Conservation (phyloP, 2,113 vertebrate species). For the Ammodramus savannarum region DNA sequence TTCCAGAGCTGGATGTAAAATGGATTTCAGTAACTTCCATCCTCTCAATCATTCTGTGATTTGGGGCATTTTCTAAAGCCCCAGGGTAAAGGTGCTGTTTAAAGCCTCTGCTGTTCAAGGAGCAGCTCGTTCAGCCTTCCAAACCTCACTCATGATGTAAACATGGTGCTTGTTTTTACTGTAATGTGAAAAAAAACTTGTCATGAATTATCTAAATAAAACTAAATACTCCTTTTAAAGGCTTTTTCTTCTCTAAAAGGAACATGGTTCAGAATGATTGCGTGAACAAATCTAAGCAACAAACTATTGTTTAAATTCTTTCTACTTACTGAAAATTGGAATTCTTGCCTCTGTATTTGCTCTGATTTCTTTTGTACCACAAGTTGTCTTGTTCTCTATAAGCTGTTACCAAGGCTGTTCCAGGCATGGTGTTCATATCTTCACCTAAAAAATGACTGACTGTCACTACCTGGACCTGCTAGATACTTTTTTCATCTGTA, state of each 20-base stretch:
- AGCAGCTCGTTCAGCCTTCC: slow-evolving; percentile 12
- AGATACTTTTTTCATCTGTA: neutral
- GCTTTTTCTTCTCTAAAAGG: neutral
- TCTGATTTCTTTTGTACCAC: neutral
- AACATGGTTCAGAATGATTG: neutral
- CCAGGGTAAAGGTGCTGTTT: slow-evolving; percentile 10
- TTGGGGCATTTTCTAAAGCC: slow-evolving; percentile 42
- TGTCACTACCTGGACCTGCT: neutral
- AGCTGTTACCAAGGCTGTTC: neutral
- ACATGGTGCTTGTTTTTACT: slow-evolving; percentile 14
- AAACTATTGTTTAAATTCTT: neutral
- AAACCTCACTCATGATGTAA: slow-evolving; percentile 32
- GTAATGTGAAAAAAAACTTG: neutral
- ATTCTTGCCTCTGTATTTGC: neutral
- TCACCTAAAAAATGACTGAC: neutral
- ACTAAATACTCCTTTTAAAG: neutral
- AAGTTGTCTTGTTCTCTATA: neutral
- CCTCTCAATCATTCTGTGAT: slow-evolving; percentile 1
- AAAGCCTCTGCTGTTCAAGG: slow-evolving; percentile 50
- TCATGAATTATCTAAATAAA: slow-evolving; percentile 59
- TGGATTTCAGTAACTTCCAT: neutral
- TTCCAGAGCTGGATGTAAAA: neutral
- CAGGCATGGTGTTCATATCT: neutral
- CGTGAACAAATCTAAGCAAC: neutral
- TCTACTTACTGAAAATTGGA: neutral